Percentiles rank a stretch among this genome's conserved stretches.
Conservation (phyloP, 1,140 invertebrate species). For the Micrasema longulum region DNA sequence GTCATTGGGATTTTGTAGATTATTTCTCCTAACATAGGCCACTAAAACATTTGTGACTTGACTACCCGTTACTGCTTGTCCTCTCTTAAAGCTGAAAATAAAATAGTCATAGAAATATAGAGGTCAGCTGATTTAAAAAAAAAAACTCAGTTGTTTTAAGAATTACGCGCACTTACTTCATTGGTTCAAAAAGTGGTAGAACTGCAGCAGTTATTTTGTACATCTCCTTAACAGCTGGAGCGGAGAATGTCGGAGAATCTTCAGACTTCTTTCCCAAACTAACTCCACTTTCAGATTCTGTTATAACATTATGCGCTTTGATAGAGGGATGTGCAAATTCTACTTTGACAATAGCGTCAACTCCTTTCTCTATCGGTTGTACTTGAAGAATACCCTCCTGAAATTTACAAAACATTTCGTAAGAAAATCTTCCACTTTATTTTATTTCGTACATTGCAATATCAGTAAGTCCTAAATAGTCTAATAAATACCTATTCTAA, state of each 20-base stretch:
- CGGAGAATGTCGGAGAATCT: conserved; percentile 58
- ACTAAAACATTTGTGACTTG: conserved; percentile 80
- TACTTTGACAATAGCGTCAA: conserved; percentile 75
- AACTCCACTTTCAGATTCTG: conserved; percentile 5
- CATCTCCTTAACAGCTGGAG: conserved; percentile 75
- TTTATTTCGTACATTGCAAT: too few species aligned
- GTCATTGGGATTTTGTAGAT: conserved; percentile 71
- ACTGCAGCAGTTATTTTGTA: conserved; percentile 78
- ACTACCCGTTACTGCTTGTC: conserved; percentile 73
- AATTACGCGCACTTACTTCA: conserved; percentile 41
- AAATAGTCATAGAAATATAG: too few species aligned
- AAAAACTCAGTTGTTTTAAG: too few species aligned
- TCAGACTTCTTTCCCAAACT: conserved; percentile 38
- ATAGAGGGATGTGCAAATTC: conserved; percentile 68
- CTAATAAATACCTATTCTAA: too few species aligned
- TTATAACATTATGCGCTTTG: conserved; percentile 54
- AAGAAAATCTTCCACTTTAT: too few species aligned
- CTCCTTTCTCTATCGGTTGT: conserved; percentile 79
- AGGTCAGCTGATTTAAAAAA: too few species aligned
- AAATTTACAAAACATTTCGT: conserved; percentile 35
- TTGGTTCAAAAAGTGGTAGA: conserved; percentile 70
- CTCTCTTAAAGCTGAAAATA: conserved; percentile 76
- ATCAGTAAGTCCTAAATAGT: too few species aligned
- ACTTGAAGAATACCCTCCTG: conserved; percentile 74
- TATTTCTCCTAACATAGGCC: conserved; percentile 81